Percentiles rank a stretch among this genome's conserved stretches.
Evolutionary conservation across 2,797 vertebrate species (phyloP).

Genomic region (Chloroceryle amazona): DNA sequence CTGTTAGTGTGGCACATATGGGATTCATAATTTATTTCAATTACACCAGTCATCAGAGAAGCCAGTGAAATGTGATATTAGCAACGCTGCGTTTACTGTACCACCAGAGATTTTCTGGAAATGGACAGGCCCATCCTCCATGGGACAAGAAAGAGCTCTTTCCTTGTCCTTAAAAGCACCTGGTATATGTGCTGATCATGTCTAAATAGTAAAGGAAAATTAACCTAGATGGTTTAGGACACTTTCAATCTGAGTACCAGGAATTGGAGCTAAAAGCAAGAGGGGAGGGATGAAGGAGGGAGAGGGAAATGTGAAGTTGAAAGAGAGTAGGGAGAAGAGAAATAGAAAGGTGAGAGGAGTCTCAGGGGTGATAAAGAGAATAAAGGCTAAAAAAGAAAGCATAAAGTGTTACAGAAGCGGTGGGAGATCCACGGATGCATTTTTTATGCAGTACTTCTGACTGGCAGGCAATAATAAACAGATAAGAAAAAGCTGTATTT

Average conservation of each 20-base stretch:
- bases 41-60: conserved; percentile 50
- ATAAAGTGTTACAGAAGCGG: background rate
- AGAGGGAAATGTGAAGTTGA: background rate
- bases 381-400: background rate
- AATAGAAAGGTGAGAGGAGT: background rate
- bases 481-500: background rate
- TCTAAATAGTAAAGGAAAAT: background rate
- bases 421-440: background rate
- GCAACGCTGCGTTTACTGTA: conserved; percentile 7
- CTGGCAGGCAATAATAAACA: background rate
- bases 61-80: conserved; percentile 31
- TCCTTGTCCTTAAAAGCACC: background rate
- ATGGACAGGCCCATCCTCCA: background rate
- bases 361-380: background rate
- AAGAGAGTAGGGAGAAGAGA: background rate
- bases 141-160: background rate
- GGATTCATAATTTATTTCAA: conserved; percentile 75
- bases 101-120: conserved; percentile 24
- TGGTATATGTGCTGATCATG: background rate
- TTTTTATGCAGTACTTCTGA: background rate
- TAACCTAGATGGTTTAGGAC: background rate
- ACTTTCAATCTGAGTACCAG: background rate
- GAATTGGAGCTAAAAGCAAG: conserved; percentile 16
- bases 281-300: background rate
- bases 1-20: conserved; percentile 46